phyloP scores from a whole-genome alignment of 2,113 vertebrate genomes.

The Gnathonemus echidnorhynchus region DNA sequence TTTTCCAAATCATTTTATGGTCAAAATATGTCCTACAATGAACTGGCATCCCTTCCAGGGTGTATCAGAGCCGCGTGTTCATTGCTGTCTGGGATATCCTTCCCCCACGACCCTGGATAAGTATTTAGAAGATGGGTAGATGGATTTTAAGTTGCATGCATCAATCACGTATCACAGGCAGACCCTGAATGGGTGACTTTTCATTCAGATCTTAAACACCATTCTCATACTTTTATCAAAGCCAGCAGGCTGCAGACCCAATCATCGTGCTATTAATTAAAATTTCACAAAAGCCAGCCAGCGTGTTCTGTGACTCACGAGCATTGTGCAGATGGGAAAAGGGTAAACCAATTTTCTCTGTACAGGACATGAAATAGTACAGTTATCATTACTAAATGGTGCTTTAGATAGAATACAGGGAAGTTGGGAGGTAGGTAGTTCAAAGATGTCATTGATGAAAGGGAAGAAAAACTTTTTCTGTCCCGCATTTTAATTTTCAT shows the following conservation, averaged over 20 bases:
- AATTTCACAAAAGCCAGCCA: background rate
- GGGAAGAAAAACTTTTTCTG: background rate
- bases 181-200: background rate
- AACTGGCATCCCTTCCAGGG: background rate
- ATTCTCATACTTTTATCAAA: background rate
- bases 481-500: background rate
- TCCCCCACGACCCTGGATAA: background rate
- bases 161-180: background rate
- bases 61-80: background rate
- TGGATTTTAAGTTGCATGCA: background rate
- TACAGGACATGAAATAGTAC: background rate
- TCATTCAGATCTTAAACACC: background rate
- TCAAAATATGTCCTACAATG: background rate
- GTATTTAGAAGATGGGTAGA: background rate
- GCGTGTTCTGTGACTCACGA: background rate
- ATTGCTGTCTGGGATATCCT: background rate
- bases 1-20: background rate
- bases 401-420: background rate
- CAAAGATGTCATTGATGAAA: background rate
- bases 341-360: background rate
- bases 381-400: background rate
- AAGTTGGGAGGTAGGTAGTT: background rate
- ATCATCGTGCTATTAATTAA: background rate
- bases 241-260: background rate
- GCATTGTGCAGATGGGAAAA: background rate